These are phyloP conservation scores for Syngnathus scovelli DNA, from an alignment of 2,113 vertebrate species.

Conservation along the genomic window DNA sequence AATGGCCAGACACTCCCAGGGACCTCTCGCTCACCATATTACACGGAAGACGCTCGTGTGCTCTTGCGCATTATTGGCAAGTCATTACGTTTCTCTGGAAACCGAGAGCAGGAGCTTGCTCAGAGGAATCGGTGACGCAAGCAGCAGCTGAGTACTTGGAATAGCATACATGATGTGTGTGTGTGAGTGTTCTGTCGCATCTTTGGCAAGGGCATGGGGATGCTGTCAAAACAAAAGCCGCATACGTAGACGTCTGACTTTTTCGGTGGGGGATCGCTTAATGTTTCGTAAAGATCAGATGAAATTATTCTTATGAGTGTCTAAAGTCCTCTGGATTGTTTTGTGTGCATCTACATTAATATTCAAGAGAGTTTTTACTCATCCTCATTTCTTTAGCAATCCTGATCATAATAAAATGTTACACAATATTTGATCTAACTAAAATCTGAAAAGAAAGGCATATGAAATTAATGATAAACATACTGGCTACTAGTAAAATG, in stretches of 20 bases:
- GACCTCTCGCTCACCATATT: slow-evolving; percentile 72
- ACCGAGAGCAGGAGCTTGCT: slow-evolving; percentile 62
- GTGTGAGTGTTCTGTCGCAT: slow-evolving; percentile 38
- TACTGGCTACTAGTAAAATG: not conserved
- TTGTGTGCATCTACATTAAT: not conserved
- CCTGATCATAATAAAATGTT: not conserved
- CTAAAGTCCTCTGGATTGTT: not conserved
- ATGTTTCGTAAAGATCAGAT: not conserved
- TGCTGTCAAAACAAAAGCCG: slow-evolving; percentile 54
- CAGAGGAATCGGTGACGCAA: slow-evolving; percentile 66
- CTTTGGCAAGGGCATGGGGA: slow-evolving; percentile 58
- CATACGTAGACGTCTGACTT: not conserved
- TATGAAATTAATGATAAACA: not conserved
- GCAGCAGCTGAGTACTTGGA: slow-evolving; percentile 70
- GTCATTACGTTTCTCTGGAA: slow-evolving; percentile 76
- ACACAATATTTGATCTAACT: not conserved
- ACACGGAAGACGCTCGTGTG: slow-evolving; percentile 72
- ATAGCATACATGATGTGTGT: slow-evolving; percentile 33
- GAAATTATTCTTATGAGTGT: slow-evolving; percentile 19
- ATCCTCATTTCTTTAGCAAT: not conserved
- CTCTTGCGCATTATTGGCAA: slow-evolving; percentile 73
- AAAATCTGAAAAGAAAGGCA: not conserved
- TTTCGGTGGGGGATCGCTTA: not conserved
- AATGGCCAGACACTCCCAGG: slow-evolving; percentile 69
- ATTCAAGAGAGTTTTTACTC: too few relatives aligned